These are phyloP conservation scores for Megaceryle maxima DNA, from an alignment of 2,113 vertebrate species.

Conservation along the genomic window DNA sequence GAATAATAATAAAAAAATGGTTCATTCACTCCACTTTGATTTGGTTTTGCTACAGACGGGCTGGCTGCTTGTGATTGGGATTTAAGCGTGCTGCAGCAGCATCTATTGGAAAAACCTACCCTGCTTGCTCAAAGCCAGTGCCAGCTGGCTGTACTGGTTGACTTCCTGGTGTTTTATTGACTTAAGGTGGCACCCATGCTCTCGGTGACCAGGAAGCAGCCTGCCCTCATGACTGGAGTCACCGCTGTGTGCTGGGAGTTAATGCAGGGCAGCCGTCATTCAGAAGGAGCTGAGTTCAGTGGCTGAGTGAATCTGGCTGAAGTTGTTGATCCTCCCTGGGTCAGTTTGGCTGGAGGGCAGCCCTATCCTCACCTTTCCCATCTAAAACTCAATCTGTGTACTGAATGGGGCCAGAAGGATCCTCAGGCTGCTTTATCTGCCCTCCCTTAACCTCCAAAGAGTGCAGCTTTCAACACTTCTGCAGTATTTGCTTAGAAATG, in stretches of 20 bases:
- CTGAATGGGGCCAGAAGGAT: not conserved
- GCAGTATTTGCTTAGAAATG: not conserved
- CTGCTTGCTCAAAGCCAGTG: not conserved
- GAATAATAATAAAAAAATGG: not conserved
- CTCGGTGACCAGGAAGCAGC: not conserved
- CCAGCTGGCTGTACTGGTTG: not conserved
- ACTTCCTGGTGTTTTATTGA: not conserved
- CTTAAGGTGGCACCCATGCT: not conserved
- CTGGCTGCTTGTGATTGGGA: not conserved
- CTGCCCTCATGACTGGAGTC: not conserved
- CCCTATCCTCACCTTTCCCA: not conserved
- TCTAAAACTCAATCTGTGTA: not conserved
- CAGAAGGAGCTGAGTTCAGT: not conserved
- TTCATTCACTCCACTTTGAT: not conserved
- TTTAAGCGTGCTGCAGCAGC: not conserved
- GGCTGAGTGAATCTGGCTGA: not conserved
- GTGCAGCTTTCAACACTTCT: not conserved
- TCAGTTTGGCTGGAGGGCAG: not conserved
- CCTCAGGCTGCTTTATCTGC: not conserved
- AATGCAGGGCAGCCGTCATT: fast-evolving
- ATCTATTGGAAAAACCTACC: not conserved
- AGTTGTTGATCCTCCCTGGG: not conserved
- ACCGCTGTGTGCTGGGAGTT: not conserved
- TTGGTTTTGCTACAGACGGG: not conserved
- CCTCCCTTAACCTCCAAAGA: not conserved